These are phyloP conservation scores for Tachysurus fulvidraco DNA, from an alignment of 2,113 vertebrate genomes.

Conservation along the genomic window DNA sequence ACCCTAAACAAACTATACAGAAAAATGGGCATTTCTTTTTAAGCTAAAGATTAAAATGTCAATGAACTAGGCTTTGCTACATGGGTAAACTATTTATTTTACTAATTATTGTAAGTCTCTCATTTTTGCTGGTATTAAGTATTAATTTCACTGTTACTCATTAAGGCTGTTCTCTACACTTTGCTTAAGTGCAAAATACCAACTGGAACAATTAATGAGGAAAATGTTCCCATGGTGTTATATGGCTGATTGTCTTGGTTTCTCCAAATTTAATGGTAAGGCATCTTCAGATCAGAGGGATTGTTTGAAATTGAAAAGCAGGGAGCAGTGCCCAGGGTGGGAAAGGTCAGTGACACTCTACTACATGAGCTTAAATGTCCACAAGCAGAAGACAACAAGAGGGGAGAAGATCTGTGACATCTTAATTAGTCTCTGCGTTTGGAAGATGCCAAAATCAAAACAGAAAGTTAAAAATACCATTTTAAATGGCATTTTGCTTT, in stretches of 20 bases:
- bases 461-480: slow-evolving; percentile 5
- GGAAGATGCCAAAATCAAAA: slow-evolving; percentile 55
- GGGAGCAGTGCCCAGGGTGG: slow-evolving; percentile 61
- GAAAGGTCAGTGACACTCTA: slow-evolving; percentile 74
- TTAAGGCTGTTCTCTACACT: neutral
- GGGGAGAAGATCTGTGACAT: slow-evolving; percentile 70
- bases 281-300: slow-evolving; percentile 70
- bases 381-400: slow-evolving; percentile 68
- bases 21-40: neutral
- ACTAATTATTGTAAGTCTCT: neutral
- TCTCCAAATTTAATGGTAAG: slow-evolving; percentile 66
- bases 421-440: slow-evolving; percentile 71
- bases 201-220: slow-evolving; percentile 25
- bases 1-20: neutral
- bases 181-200: slow-evolving; percentile 19
- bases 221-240: slow-evolving; percentile 49
- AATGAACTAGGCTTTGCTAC: neutral
- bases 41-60: neutral
- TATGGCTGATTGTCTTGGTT: slow-evolving; percentile 56
- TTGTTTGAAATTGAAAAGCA: slow-evolving; percentile 68
- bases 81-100: slow-evolving; percentile 2
- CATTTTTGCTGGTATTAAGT: neutral
- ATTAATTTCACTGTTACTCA: slow-evolving; percentile 14
- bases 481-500: neutral
- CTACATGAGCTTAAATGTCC: slow-evolving; percentile 78